These are phyloP conservation scores for Gymnarchus niloticus DNA, from an alignment of 2,113 vertebrate genomes.

Conservation along the genomic window DNA sequence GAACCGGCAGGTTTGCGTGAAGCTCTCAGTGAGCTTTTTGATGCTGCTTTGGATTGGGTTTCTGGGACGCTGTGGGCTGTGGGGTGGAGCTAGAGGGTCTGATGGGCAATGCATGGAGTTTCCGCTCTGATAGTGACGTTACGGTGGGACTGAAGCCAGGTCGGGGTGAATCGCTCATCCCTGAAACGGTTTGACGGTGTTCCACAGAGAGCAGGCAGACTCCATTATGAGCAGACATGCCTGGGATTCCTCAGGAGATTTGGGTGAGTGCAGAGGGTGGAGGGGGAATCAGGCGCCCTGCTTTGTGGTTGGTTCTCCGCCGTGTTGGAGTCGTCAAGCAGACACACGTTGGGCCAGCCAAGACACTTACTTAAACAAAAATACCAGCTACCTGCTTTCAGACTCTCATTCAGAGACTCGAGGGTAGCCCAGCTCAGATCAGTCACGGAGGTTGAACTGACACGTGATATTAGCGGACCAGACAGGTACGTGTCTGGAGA, in stretches of 20 bases:
- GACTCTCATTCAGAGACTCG: background rate
- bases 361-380: background rate
- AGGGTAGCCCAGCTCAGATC: background rate
- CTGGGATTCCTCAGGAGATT: constrained; percentile 59
- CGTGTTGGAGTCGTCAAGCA: background rate
- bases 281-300: background rate
- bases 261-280: constrained; percentile 30
- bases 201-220: constrained; percentile 1
- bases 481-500: constrained; percentile 5
- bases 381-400: background rate
- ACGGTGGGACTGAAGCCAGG: background rate
- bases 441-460: background rate
- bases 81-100: background rate
- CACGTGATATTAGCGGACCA: background rate
- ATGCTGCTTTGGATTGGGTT: background rate
- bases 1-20: background rate
- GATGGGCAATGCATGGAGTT: background rate
- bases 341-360: background rate
- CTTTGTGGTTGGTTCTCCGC: background rate
- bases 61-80: background rate
- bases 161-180: background rate
- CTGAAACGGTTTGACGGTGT: background rate
- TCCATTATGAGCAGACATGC: constrained; percentile 34
- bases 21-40: background rate
- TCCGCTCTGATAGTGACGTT: background rate